phyloP scores from a whole-genome alignment of 2,797 vertebrate genomes.

The Numenius phaeopus region DNA sequence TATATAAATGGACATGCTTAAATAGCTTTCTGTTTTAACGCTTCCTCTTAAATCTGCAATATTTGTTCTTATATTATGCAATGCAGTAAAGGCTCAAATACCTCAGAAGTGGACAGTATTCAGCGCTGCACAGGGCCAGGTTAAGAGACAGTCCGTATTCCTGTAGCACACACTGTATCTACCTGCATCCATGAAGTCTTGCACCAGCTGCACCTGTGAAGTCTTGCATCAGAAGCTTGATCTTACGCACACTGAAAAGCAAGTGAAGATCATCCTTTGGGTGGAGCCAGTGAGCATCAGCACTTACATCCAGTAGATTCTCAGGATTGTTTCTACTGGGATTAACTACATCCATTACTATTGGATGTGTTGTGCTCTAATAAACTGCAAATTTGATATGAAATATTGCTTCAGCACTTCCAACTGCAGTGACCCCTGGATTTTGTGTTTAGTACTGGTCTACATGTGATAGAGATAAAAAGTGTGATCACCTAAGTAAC shows the following conservation, averaged over 20 bases:
- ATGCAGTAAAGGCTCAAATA: neutral
- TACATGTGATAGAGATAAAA: neutral
- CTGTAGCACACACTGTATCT: neutral
- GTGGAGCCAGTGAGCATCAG: rapidly evolving
- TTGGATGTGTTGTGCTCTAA: neutral
- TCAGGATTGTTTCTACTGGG: neutral
- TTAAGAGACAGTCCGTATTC: neutral
- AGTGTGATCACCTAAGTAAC: neutral
- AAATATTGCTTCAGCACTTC: neutral
- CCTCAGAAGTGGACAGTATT: neutral
- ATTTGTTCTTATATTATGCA: neutral
- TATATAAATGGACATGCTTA: neutral
- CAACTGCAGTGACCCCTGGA: neutral
- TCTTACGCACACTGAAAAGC: neutral
- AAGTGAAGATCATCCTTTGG: neutral
- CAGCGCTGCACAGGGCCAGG: neutral
- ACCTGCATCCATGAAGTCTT: neutral
- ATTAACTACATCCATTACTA: too few relatives aligned
- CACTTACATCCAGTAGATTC: neutral
- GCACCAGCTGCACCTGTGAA: rapidly evolving
- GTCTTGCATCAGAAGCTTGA: neutral
- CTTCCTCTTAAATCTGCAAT: neutral
- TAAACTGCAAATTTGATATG: neutral
- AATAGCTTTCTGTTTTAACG: neutral
- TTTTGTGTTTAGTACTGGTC: neutral